A percentile compares a stretch with the other conserved stretches of the same genome.
Evolutionary conservation across 2,113 vertebrate species (phyloP).

Genomic region (Cercocebus atys): DNA sequence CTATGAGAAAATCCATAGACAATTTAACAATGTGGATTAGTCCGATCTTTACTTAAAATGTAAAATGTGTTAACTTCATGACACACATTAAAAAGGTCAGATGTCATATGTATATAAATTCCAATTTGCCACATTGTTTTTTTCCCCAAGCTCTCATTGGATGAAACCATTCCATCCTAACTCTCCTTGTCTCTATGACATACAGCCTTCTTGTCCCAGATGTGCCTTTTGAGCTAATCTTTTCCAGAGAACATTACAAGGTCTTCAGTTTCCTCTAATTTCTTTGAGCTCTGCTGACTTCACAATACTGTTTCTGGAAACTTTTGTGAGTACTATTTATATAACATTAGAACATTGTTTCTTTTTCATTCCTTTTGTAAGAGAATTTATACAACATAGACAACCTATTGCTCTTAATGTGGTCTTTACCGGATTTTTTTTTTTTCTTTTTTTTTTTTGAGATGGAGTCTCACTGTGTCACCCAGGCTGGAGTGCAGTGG

Average conservation of each 20-base stretch:
- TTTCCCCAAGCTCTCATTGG: accelerated
- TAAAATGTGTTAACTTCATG: neutral
- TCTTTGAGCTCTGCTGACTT: neutral
- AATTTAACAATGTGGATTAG: neutral
- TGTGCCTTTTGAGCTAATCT: neutral
- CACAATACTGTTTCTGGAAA: neutral
- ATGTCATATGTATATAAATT: accelerated
- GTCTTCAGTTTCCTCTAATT: neutral
- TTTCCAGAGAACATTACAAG: accelerated
- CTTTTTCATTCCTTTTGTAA: neutral
- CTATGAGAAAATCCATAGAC: neutral
- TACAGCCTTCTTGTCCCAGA: neutral
- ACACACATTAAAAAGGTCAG: neutral
- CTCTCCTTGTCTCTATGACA: accelerated
- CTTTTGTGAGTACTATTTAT: neutral
- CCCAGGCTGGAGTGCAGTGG: no score
- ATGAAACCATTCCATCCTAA: accelerated
- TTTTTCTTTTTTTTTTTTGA: no score
- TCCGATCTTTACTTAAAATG: neutral
- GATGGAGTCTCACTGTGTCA: no score
- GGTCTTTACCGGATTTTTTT: neutral
- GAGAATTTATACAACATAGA: neutral
- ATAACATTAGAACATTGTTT: neutral
- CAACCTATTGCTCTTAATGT: neutral
- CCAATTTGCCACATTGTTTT: neutral